Evolutionary conservation across 1,140 invertebrate genomes (phyloP).

Genomic region (Bombyx mori): ASM3026992v2 NC_085107.1:6093501-6094000

Average conservation of each 20-base stretch:
- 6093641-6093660: constrained; percentile 46
- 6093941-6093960: too few relatives aligned
- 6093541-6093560: background rate
- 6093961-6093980: too few relatives aligned
- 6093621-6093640: constrained; percentile 41
- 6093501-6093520: background rate
- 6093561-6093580: background rate
- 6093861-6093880: too few relatives aligned
- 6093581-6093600: constrained; percentile 32
- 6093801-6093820: background rate
- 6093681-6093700: constrained; percentile 47
- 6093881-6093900: too few relatives aligned
- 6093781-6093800: background rate
- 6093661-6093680: constrained; percentile 42
- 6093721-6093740: constrained; percentile 64
- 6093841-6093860: too few relatives aligned
- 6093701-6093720: constrained; percentile 51
- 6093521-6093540: background rate
- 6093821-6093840: too few relatives aligned
- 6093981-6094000: too few relatives aligned
- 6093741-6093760: constrained; percentile 50
- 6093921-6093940: too few relatives aligned
- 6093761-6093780: constrained; percentile 6
- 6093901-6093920: too few relatives aligned
- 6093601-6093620: constrained; percentile 32